These are phyloP conservation scores for Sorex maritimensis DNA, from an alignment of 2,797 vertebrate species.

Conservation along the genomic window DNA sequence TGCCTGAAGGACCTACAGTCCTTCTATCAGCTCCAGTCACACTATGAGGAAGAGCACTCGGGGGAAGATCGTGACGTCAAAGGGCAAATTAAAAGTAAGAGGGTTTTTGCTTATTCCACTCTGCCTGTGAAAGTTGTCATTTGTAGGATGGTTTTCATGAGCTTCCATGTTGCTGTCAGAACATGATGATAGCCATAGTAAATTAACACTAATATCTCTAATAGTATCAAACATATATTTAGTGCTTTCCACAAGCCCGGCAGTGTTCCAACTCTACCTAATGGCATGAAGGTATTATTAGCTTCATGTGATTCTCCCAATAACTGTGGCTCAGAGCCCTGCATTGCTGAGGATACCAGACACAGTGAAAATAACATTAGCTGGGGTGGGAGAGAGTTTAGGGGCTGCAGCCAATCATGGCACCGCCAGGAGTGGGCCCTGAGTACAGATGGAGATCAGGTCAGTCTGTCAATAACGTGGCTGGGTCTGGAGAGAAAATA, in stretches of 20 bases:
- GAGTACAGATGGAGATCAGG: too few species aligned
- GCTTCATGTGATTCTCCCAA: background rate
- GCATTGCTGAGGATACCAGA: constrained; percentile 8
- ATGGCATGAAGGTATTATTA: background rate
- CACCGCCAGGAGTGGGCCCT: too few species aligned
- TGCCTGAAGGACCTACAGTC: constrained; percentile 98
- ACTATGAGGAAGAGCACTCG: constrained; percentile 97
- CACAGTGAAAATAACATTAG: background rate
- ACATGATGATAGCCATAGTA: background rate
- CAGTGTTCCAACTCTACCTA: background rate
- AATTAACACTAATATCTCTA: background rate
- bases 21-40: constrained; percentile 97
- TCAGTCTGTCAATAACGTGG: too few species aligned
- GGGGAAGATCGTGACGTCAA: constrained; percentile 95
- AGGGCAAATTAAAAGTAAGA: constrained; percentile 96
- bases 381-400: too few species aligned
- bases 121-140: background rate
- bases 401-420: too few species aligned
- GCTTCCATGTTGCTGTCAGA: background rate
- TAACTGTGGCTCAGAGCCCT: background rate
- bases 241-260: background rate
- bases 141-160: background rate
- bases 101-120: background rate
- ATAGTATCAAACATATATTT: background rate
- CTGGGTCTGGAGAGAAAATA: too few species aligned